Evolutionary conservation across 92 coral and sea anemone genomes (phyloP), one percentile per base, ranked within the genome.

Genomic region (Nematostella vectensis): DNA sequence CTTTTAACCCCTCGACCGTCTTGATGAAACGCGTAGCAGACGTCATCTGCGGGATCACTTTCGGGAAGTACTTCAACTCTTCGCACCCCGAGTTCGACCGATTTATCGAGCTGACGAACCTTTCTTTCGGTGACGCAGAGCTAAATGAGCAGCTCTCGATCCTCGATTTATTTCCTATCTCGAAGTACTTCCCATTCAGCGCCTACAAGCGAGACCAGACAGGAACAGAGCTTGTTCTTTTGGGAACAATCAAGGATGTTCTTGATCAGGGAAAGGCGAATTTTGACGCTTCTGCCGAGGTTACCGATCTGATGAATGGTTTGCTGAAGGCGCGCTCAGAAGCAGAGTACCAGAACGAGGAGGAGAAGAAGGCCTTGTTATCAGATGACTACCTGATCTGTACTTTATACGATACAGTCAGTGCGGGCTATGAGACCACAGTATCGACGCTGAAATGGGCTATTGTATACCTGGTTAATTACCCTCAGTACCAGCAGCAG

Each of bases 381-480:
- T 57, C 70, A 9, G 83, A 69, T n/a, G 77, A 69, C 37, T 55
- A 42, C 60, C 19, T 76, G 28, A 27, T 76, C 12, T 59, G 60
- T 25, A 62, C 71, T 18, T 11, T 69, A 45, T 16, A 20, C 3
- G 77, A 76, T 27, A 76, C 67, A 71, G 68, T 76, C 27, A 49
- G 61, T 27, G 83, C 83, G 6, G 83, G 77, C 1, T 76, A 69
- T 29, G 83, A 76, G 48, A 76, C 77, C 30, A 76, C 77, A 6
- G 67, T 62, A 21, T 50, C 76, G 2, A 76, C 83, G 0, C 50
- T 69, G 25, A 65, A 42, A 1, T 76, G 83, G 77, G 67, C 76
- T 30, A 76, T 76, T 31, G 64, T 65, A 1, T 76, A 60, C 57
- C 45, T 76, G 36, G 71, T 70, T 30, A 56, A 76, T 25, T 11